Conservation (phyloP, 2,797 vertebrate genomes). For the Poeciliopsis infans region DNA sequence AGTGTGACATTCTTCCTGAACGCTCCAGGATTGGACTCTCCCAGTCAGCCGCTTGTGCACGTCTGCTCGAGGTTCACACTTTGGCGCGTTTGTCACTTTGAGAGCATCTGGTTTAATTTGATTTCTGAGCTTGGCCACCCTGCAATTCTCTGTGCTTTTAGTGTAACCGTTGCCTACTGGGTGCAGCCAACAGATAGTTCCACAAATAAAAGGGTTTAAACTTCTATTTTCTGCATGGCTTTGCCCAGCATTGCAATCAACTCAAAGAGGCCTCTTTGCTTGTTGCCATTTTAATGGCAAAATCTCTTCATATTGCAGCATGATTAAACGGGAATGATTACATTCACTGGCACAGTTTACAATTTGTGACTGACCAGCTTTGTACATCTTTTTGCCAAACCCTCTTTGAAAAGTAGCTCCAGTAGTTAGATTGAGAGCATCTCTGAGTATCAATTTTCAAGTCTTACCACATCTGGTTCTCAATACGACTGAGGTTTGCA, state of each 20-base stretch:
- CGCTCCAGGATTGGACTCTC: constrained; percentile 63
- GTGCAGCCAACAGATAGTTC: constrained; percentile 83
- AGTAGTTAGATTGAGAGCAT: background rate
- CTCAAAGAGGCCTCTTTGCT: constrained; percentile 38
- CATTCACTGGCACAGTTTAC: constrained; percentile 13
- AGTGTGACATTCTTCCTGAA: constrained; percentile 71
- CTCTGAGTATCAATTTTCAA: background rate
- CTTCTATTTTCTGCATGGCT: constrained; percentile 79
- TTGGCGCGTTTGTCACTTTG: constrained; percentile 78
- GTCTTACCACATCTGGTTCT: background rate
- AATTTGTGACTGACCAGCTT: background rate
- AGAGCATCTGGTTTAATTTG: constrained; percentile 79
- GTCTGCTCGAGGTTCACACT: constrained; percentile 74
- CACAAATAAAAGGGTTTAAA: constrained; percentile 81
- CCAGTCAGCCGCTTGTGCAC: constrained; percentile 42
- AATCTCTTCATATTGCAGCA: constrained; percentile 15
- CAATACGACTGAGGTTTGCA: background rate
- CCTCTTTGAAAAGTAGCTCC: background rate
- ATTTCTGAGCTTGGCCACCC: constrained; percentile 78
- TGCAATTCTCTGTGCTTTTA: constrained; percentile 80
- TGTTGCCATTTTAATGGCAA: constrained; percentile 13
- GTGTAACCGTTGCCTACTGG: constrained; percentile 75
- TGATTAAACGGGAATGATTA: constrained; percentile 30
- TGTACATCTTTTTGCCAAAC: constrained; percentile 1
- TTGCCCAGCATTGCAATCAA: constrained; percentile 50